Percentiles rank a stretch among this genome's conserved stretches.
These are phyloP conservation scores for Nomada ruficornis DNA, from an alignment of 2,888 invertebrate species.

Conservation along the genomic window DNA sequence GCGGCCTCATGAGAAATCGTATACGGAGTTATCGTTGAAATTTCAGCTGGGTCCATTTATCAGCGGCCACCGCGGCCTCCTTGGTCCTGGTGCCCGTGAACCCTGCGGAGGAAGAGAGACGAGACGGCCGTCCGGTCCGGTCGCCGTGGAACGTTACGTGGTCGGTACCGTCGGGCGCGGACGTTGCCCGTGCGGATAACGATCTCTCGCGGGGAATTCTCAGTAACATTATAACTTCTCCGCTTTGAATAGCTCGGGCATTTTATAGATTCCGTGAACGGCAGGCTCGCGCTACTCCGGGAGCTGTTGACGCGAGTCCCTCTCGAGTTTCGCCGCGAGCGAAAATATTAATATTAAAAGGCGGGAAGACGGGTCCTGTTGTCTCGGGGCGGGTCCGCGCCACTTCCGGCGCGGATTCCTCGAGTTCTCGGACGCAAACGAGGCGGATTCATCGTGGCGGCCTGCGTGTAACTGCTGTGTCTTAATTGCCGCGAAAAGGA, in stretches of 20 bases:
- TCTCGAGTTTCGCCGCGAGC: constrained; percentile 46
- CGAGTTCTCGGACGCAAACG: constrained; percentile 35
- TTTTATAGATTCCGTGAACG: constrained; percentile 74
- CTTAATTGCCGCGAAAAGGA: constrained; percentile 64
- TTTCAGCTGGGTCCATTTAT: constrained; percentile 76
- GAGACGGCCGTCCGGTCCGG: constrained; percentile 35
- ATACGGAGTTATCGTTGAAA: constrained; percentile 74
- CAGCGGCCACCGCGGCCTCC: constrained; percentile 68
- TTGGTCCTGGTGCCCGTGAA: constrained; percentile 48
- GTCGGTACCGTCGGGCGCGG: constrained; percentile 34
- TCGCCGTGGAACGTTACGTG: constrained; percentile 63
- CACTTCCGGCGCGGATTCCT: constrained; percentile 34
- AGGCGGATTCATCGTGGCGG: constrained; percentile 61
- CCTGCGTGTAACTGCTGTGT: constrained; percentile 55
- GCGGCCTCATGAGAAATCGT: constrained; percentile 66
- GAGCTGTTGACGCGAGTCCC: constrained; percentile 37
- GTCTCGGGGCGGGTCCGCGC: constrained; percentile 15
- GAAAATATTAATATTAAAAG: constrained; percentile 16
- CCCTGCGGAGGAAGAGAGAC: background rate
- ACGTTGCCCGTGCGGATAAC: constrained; percentile 66
- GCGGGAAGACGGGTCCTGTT: background rate
- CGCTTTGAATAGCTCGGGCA: constrained; percentile 71
- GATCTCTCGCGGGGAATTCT: constrained; percentile 69
- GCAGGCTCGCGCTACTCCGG: constrained; percentile 43
- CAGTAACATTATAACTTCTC: constrained; percentile 76